Evolutionary conservation across 2,113 vertebrate genomes (phyloP), one percentile per base, ranked within the genome.

Genomic region (Archilochus colubris): DNA sequence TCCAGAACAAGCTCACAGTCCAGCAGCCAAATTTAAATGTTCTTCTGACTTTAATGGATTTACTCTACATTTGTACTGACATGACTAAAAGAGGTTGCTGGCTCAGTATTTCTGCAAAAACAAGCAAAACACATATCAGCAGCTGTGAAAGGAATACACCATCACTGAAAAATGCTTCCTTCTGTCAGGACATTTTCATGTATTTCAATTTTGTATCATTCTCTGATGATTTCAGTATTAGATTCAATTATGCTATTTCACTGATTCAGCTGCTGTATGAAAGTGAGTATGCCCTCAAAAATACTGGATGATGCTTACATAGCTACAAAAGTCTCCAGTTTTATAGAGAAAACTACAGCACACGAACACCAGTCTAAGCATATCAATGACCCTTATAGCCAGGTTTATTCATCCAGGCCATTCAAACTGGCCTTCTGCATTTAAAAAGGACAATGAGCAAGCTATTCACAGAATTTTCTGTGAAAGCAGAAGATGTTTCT

Each of bases 71-170:
- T 88, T 88, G 79, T 70, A 93, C 22, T 86, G 94, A 92, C 76
- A 63, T 83, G 51, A 81, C 82, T 92, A 59, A 91, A 91, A 83
- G 92, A 40, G 50, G 64, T 81, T 96, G 76, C 76, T 96, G 76
- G 88, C 91, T 90, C 80, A 72, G 88, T 90, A 81, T 67, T 93
- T 91, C 80, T 78, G 73, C n/a, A 91, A 90, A 93, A 95, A 66
- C 72, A 91, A 90, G 82, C 55, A 86, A 88, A 91, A 94, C 27
- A 76, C 66, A 69, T 89, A 82, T 74, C 24, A 93, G 70, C 78
- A 88, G 85, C 50, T 96, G 89, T 64, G 85, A 72, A 89, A 93
- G 74, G n/a, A 92, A 82, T 19, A 82, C 36, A 80, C 8, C 36
- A 64, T 40, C 82, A 73, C 44, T 58, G 82, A 64, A 62, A 94